A percentile compares a stretch with the other conserved stretches of the same genome.
Conservation (phyloP, 2,888 invertebrate genomes). For the Platynereis dumerilii region DNA sequence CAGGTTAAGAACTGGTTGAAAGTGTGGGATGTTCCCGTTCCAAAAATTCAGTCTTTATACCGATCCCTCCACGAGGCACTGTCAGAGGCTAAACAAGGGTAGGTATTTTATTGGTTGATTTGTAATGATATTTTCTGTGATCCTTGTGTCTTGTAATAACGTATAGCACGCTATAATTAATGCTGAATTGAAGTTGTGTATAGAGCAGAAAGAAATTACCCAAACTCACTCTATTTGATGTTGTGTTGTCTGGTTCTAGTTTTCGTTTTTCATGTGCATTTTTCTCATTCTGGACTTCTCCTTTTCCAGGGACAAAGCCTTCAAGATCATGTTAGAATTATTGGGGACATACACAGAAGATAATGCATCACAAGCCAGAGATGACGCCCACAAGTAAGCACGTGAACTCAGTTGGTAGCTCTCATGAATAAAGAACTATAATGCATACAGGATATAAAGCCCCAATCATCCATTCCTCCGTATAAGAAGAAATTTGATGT, state of each 20-base stretch:
- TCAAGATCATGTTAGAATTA: slow-evolving; percentile 96
- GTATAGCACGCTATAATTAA: no score
- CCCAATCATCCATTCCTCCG: no score
- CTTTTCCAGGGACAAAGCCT: slow-evolving; percentile 79
- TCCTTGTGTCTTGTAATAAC: no score
- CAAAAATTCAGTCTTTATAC: slow-evolving; percentile 81
- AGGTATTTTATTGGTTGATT: no score
- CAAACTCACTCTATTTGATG: no score
- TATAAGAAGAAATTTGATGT: no score
- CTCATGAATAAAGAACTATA: slow-evolving; percentile 92
- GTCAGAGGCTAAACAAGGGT: slow-evolving; percentile 84
- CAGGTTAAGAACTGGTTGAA: slow-evolving; percentile 62
- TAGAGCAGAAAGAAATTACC: no score
- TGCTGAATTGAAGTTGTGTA: no score
- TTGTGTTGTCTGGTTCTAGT: no score
- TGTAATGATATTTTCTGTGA: no score
- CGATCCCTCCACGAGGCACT: slow-evolving; percentile 86
- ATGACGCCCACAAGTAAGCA: slow-evolving; percentile 88
- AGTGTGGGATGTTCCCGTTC: slow-evolving; percentile 57
- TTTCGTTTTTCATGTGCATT: no score
- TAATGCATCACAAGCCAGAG: slow-evolving; percentile 94
- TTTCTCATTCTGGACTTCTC: background rate
- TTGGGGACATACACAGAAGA: slow-evolving; percentile 96
- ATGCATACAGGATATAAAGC: no score
- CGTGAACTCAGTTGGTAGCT: slow-evolving; percentile 70